phyloP scores from a whole-genome alignment of 2,113 vertebrate species.

The Apeltes quadracus region DNA sequence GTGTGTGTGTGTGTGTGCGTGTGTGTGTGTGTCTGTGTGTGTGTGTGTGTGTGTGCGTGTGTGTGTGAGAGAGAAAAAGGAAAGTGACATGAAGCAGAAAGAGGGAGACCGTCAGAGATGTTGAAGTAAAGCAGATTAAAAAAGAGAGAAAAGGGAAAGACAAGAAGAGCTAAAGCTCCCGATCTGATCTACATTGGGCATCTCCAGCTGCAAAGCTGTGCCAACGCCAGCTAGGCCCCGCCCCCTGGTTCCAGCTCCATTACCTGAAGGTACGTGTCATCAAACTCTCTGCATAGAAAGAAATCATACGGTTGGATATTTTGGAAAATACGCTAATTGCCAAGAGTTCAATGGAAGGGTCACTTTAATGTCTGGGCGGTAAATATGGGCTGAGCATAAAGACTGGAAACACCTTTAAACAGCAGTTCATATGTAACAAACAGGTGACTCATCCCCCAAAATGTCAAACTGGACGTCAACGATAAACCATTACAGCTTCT shows the following conservation, averaged over 20 bases:
- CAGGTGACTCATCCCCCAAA: neutral
- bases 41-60: slow-evolving; percentile 5
- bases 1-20: slow-evolving; percentile 5
- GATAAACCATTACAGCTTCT: neutral
- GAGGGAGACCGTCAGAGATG: slow-evolving; percentile 8
- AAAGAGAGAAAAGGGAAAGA: neutral
- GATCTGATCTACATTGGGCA: neutral
- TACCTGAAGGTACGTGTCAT: no score
- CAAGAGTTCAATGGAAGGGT: neutral
- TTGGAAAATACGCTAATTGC: no score
- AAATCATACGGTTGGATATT: no score
- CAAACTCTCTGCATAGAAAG: neutral
- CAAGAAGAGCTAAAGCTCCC: slow-evolving; percentile 1
- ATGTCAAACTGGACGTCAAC: neutral
- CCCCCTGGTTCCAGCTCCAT: neutral
- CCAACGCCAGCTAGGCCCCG: no score
- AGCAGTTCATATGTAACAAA: neutral
- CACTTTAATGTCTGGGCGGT: neutral
- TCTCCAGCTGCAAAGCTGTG: neutral
- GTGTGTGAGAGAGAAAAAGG: neutral
- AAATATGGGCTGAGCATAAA: neutral
- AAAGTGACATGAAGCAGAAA: slow-evolving; percentile 28
- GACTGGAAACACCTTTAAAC: neutral
- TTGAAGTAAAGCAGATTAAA: neutral
- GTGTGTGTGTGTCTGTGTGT: slow-evolving; percentile 5